A percentile compares a stretch with the other conserved stretches of the same genome.
Evolutionary conservation across 2,797 vertebrate genomes (phyloP).

Genomic region (Falco novaeseelandiae): DNA sequence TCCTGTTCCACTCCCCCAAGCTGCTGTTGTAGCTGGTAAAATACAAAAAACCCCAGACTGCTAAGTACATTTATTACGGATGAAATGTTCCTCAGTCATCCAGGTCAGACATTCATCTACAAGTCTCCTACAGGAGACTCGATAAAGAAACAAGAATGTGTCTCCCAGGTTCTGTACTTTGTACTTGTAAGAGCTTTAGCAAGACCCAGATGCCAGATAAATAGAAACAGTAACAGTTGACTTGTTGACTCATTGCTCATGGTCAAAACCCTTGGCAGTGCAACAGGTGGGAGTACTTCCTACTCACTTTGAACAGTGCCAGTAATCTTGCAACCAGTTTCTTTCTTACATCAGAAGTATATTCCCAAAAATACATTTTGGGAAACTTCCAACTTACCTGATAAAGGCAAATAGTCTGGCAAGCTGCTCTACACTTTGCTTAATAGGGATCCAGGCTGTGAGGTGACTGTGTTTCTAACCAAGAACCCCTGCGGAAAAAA

Average conservation of each 20-base stretch:
- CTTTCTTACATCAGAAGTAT: neutral
- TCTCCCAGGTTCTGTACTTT: neutral
- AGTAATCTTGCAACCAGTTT: constrained; percentile 23
- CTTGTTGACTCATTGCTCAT: constrained; percentile 39
- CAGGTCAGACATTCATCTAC: constrained; percentile 1
- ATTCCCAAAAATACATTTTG: constrained; percentile 47
- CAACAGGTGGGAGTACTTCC: constrained; percentile 27
- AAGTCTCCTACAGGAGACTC: neutral
- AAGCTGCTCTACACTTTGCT: neutral
- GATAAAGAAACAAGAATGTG: neutral
- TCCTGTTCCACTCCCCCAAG: neutral
- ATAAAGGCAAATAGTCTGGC: constrained; percentile 21
- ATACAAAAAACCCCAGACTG: neutral
- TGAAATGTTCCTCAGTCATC: neutral
- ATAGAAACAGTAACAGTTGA: constrained; percentile 37
- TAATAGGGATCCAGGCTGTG: neutral
- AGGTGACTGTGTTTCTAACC: neutral
- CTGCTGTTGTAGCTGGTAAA: neutral
- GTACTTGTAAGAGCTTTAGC: neutral
- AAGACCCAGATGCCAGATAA: constrained; percentile 21
- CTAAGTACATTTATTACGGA: neutral
- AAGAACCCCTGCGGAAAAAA: neutral
- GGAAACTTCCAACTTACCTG: constrained; percentile 4
- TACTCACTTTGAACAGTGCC: constrained; percentile 9
- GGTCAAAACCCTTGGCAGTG: constrained; percentile 23